These are phyloP conservation scores for Chelidonichthys spinosus DNA, from an alignment of 2,797 vertebrate genomes.

Conservation along the genomic window DNA sequence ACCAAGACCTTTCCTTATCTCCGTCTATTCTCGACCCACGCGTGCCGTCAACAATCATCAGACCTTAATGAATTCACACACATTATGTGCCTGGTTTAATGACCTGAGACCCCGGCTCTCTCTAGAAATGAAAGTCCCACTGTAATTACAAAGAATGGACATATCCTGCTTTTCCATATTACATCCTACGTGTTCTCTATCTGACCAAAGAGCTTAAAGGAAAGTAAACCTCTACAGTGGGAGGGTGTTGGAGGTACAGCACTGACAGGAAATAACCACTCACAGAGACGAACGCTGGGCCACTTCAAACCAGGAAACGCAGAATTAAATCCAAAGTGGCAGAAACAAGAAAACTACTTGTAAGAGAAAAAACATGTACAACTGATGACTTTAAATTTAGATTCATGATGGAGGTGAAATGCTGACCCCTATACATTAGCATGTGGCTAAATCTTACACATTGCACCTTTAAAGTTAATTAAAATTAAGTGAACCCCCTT, in stretches of 20 bases:
- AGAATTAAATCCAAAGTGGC: neutral
- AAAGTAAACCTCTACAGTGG: constrained; percentile 37
- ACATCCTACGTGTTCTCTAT: constrained; percentile 26
- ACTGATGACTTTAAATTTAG: neutral
- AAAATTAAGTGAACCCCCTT: neutral
- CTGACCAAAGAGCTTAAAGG: constrained; percentile 41
- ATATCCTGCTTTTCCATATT: constrained; percentile 50
- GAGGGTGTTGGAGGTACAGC: constrained; percentile 24
- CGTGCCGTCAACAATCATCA: constrained; percentile 65
- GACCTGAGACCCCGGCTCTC: constrained; percentile 61
- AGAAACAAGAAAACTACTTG: neutral
- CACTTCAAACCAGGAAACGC: neutral
- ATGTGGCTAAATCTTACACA: neutral
- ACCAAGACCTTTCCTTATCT: constrained; percentile 64
- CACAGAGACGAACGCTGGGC: neutral
- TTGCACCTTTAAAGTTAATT: neutral
- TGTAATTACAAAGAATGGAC: constrained; percentile 59
- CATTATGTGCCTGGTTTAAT: constrained; percentile 78
- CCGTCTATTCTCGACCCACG: constrained; percentile 50
- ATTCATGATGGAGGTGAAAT: neutral
- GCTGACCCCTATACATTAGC: neutral
- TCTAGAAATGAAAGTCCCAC: constrained; percentile 62
- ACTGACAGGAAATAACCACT: constrained; percentile 37
- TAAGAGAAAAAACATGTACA: neutral
- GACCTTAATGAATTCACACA: constrained; percentile 73